These are phyloP conservation scores for Sycophila sp. DNA, from an alignment of 1,140 invertebrate genomes.

Conservation along the genomic window DNA sequence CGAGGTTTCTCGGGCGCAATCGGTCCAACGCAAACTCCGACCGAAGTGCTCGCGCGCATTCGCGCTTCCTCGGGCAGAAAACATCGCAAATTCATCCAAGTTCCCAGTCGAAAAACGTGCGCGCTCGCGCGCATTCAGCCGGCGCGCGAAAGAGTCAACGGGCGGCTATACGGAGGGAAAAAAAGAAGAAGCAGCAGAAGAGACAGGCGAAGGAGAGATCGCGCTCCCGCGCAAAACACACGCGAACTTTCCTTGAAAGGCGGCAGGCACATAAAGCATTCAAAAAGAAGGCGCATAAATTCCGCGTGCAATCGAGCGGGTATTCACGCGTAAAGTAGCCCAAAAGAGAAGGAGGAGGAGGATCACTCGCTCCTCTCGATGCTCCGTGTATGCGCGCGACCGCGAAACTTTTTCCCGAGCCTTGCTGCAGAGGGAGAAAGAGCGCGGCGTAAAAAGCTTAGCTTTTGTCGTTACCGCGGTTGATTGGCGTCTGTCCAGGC, in stretches of 20 bases:
- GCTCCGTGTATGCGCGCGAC: background rate
- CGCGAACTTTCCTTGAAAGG: slow-evolving; percentile 14
- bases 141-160: background rate
- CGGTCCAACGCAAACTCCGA: too few relatives aligned
- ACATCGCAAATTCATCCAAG: slow-evolving; percentile 12
- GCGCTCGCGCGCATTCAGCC: background rate
- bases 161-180: background rate
- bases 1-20: too few relatives aligned
- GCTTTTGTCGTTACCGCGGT: slow-evolving; percentile 19
- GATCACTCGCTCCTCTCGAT: background rate
- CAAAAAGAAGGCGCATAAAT: slow-evolving; percentile 36
- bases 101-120: slow-evolving; percentile 3
- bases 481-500: slow-evolving; percentile 38
- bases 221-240: background rate
- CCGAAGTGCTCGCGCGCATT: background rate
- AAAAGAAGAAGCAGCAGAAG: background rate
- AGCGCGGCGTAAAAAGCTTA: slow-evolving; percentile 17
- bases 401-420: slow-evolving; percentile 25
- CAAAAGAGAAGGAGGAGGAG: background rate
- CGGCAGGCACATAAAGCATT: slow-evolving; percentile 14
- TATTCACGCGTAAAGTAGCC: slow-evolving; percentile 24
- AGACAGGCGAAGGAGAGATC: background rate
- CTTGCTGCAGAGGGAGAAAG: background rate
- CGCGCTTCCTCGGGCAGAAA: slow-evolving; percentile 6
- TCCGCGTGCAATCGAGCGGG: slow-evolving; percentile 28